These are phyloP conservation scores for Amblyteles armatorius DNA, from an alignment of 2,888 invertebrate genomes.

Conservation along the genomic window DNA sequence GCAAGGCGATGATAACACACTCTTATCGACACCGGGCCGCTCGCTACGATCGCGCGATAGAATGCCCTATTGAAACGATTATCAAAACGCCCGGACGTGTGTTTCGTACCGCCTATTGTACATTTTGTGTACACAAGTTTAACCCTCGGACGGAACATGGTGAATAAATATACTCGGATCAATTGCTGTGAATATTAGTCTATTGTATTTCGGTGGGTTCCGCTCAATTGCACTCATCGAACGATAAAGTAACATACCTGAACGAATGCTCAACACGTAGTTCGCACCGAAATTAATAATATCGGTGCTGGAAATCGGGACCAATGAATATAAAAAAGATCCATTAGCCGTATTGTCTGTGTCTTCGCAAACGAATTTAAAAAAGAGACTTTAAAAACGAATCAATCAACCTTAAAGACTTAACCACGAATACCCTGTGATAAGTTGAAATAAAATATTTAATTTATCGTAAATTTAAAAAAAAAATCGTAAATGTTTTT, in stretches of 20 bases:
- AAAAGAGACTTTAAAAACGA: conserved; percentile 6
- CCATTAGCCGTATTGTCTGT: conserved; percentile 1
- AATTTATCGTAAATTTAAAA: conserved; percentile 53
- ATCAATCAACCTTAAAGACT: conserved; percentile 5
- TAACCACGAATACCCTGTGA: conserved; percentile 49
- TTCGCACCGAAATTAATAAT: conserved; percentile 40
- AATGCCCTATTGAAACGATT: too few relatives aligned
- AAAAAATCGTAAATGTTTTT: not conserved
- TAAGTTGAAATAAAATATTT: conserved; percentile 36
- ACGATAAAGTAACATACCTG: conserved; percentile 65
- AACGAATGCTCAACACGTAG: conserved; percentile 71
- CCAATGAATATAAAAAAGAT: conserved; percentile 44
- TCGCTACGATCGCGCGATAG: too few relatives aligned
- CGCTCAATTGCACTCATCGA: conserved; percentile 24
- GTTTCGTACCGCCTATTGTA: not conserved
- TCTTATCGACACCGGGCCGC: not conserved
- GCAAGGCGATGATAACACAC: conserved; percentile 68
- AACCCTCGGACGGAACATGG: not conserved
- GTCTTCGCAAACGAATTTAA: conserved; percentile 14
- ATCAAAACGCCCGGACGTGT: not conserved
- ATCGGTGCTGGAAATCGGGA: conserved; percentile 60
- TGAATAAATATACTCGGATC: conserved; percentile 6
- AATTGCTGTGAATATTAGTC: conserved; percentile 29
- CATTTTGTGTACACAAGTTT: not conserved
- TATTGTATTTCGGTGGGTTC: conserved; percentile 42